phyloP scores from a whole-genome alignment of 2,113 vertebrate species.

The Urocynchramus pylzowi region DNA sequence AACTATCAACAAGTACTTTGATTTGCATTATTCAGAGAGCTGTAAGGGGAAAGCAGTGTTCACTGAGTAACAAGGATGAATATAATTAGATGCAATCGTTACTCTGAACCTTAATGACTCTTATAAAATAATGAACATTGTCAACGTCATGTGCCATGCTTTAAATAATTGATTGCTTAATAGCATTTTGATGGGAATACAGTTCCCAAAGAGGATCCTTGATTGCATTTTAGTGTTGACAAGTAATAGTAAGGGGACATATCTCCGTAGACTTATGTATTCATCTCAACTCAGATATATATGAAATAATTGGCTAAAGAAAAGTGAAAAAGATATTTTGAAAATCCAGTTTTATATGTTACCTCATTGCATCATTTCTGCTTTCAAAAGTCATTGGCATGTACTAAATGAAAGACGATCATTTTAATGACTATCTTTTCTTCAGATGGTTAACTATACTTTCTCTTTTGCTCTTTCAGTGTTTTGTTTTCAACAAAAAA shows the following conservation, averaged over 20 bases:
- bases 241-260: background rate
- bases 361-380: background rate
- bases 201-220: background rate
- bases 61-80: background rate
- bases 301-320: background rate
- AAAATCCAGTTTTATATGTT: background rate
- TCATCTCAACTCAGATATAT: background rate
- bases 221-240: conserved; percentile 14
- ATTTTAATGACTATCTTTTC: background rate
- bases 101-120: background rate
- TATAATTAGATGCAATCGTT: background rate
- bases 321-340: background rate
- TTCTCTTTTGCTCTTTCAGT: background rate
- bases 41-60: background rate
- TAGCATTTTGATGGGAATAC: conserved; percentile 5
- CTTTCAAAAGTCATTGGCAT: background rate
- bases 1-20: background rate
- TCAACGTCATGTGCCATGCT: background rate
- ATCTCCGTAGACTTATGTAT: background rate
- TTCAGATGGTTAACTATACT: background rate
- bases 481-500: background rate
- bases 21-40: background rate
- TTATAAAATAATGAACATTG: conserved; percentile 4
- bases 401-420: background rate
- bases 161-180: conserved; percentile 45